Percentiles rank a stretch among this genome's conserved stretches.
phyloP scores from a whole-genome alignment of 2,113 vertebrate genomes.

The Sula dactylatra region DNA sequence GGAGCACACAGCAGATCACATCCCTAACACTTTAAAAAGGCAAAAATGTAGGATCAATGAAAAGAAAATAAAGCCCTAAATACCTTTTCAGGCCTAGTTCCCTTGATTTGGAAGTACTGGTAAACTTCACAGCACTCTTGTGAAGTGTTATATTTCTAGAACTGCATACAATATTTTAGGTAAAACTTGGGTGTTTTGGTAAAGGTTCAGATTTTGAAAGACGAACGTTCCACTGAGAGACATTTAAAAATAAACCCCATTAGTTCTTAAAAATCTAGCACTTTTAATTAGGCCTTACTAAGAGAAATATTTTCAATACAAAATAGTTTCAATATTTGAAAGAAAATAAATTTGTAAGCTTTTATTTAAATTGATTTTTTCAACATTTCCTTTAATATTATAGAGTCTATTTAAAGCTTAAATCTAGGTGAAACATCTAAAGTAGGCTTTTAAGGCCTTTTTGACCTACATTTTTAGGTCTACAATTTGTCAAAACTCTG shows the following conservation, averaged over 20 bases:
- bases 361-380: neutral
- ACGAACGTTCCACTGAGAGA: neutral
- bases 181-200: fast-evolving
- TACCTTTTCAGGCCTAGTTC: neutral
- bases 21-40: neutral
- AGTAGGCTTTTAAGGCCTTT: neutral
- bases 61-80: neutral
- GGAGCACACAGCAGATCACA: neutral
- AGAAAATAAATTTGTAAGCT: neutral
- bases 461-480: neutral
- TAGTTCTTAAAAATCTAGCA: neutral
- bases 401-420: neutral
- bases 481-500: neutral
- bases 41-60: neutral
- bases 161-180: neutral
- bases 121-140: neutral
- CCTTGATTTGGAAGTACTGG: neutral
- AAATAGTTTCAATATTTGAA: neutral
- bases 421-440: neutral
- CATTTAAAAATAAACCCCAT: neutral
- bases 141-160: neutral
- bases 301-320: neutral
- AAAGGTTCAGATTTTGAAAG: neutral
- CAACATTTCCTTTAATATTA: neutral
- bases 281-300: neutral